Conservation (phyloP, 2,113 vertebrate genomes). For the Campylomormyrus tamandua region DNA sequence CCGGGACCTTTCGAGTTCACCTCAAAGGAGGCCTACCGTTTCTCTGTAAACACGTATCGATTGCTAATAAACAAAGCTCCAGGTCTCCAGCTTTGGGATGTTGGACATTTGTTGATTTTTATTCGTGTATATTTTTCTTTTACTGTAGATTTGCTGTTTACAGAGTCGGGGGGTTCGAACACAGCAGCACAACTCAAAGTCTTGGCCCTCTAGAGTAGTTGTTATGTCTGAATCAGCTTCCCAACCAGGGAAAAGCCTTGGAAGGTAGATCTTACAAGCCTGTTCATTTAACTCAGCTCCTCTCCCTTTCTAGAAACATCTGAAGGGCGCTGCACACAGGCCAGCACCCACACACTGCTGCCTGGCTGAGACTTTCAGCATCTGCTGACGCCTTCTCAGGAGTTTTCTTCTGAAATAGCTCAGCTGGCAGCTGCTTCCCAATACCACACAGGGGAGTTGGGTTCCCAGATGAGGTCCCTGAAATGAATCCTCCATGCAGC, state of each 20-base stretch:
- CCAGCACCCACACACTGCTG: background rate
- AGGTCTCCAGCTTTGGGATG: background rate
- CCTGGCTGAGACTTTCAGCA: background rate
- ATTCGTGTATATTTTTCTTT: background rate
- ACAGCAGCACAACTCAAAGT: background rate
- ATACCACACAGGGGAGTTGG: background rate
- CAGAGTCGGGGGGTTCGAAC: background rate
- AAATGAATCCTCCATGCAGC: conserved; percentile 5
- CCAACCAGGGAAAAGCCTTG: background rate
- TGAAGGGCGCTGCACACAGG: background rate
- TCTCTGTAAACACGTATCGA: background rate
- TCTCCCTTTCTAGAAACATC: background rate
- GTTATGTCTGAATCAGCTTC: background rate
- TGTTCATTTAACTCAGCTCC: background rate
- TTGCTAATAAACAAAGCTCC: background rate
- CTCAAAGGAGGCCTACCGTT: background rate
- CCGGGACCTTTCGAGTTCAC: conserved; percentile 11
- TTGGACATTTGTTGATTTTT: background rate
- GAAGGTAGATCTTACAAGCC: background rate
- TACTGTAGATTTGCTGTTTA: background rate
- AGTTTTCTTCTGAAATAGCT: background rate
- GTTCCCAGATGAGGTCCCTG: conserved; percentile 40
- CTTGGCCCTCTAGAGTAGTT: background rate
- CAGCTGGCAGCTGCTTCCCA: background rate
- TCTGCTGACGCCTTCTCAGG: background rate